Percentiles rank a stretch among this genome's conserved stretches.
phyloP scores from a whole-genome alignment of 2,113 vertebrate genomes.

The Ammodytes marinus region DNA sequence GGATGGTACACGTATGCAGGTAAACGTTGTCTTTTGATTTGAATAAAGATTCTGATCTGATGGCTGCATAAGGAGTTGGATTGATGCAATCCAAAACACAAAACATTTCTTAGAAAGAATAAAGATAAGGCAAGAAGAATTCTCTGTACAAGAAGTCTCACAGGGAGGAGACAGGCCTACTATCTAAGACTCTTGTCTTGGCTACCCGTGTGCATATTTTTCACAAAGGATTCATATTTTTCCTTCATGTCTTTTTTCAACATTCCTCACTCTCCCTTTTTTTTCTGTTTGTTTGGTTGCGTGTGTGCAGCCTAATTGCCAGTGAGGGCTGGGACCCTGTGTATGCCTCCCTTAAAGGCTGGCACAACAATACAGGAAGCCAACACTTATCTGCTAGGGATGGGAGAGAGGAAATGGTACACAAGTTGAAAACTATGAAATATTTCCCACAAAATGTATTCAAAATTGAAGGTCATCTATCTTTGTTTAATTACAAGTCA shows the following conservation, averaged over 20 bases:
- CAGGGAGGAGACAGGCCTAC: not conserved
- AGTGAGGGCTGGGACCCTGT: slow-evolving; percentile 33
- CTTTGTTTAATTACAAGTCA: slow-evolving; percentile 19
- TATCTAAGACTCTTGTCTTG: not conserved
- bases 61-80: slow-evolving; percentile 8
- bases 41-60: slow-evolving; percentile 32
- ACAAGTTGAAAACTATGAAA: slow-evolving; percentile 21
- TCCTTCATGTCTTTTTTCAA: slow-evolving; percentile 10
- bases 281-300: slow-evolving; percentile 28
- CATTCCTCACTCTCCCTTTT: not conserved
- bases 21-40: slow-evolving; percentile 15
- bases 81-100: slow-evolving; percentile 7
- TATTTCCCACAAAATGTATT: slow-evolving; percentile 17
- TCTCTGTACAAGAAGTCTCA: slow-evolving; percentile 2
- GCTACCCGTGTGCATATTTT: not conserved
- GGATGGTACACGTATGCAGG: slow-evolving; percentile 22
- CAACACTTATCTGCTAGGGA: slow-evolving; percentile 43
- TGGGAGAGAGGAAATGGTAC: slow-evolving; percentile 17
- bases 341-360: slow-evolving; percentile 33
- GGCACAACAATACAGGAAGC: slow-evolving; percentile 55
- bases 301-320: slow-evolving; percentile 39
- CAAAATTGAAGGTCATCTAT: slow-evolving; percentile 18
- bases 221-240: slow-evolving; percentile 11
- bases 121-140: not conserved
- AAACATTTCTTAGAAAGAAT: slow-evolving; percentile 22